phyloP scores from a whole-genome alignment of 1,140 invertebrate species.

The Drosophila serrata region DNA sequence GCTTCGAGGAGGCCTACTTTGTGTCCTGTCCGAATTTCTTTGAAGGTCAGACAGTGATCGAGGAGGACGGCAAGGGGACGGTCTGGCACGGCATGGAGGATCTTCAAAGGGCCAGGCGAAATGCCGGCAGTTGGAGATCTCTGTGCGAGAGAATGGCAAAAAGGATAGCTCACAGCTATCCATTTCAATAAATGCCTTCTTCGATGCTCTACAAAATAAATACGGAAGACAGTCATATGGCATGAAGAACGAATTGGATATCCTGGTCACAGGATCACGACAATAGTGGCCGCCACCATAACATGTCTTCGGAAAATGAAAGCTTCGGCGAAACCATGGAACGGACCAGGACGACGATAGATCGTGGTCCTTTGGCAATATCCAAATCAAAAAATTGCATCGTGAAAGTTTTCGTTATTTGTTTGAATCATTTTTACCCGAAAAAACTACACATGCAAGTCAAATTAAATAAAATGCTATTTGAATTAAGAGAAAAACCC shows the following conservation, averaged over 20 bases:
- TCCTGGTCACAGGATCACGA: constrained; percentile 96
- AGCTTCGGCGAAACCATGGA: constrained; percentile 14
- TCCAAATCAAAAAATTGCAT: constrained; percentile 17
- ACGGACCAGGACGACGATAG: neutral
- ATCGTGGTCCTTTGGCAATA: neutral
- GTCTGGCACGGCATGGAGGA: constrained; percentile 85
- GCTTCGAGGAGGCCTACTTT: constrained; percentile 91
- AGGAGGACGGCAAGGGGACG: constrained; percentile 12
- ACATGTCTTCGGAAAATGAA: constrained; percentile 42
- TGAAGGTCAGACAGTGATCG: constrained; percentile 51
- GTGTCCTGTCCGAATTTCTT: constrained; percentile 88
- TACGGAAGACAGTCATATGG: constrained; percentile 68
- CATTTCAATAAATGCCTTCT: constrained; percentile 57
- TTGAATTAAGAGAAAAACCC: neutral
- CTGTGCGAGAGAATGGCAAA: constrained; percentile 67
- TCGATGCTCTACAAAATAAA: constrained; percentile 68
- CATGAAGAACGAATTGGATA: constrained; percentile 86
- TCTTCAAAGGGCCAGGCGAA: constrained; percentile 86
- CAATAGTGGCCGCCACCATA: constrained; percentile 93
- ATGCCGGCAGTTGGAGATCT: constrained; percentile 88
- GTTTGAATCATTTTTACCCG: constrained; percentile 14
- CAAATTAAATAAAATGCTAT: neutral
- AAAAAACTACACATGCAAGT: neutral
- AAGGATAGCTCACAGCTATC: constrained; percentile 59
- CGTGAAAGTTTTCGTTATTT: constrained; percentile 28